These are phyloP conservation scores for Stenichneumon culpator DNA, from an alignment of 2,888 invertebrate genomes.

Conservation along the genomic window DNA sequence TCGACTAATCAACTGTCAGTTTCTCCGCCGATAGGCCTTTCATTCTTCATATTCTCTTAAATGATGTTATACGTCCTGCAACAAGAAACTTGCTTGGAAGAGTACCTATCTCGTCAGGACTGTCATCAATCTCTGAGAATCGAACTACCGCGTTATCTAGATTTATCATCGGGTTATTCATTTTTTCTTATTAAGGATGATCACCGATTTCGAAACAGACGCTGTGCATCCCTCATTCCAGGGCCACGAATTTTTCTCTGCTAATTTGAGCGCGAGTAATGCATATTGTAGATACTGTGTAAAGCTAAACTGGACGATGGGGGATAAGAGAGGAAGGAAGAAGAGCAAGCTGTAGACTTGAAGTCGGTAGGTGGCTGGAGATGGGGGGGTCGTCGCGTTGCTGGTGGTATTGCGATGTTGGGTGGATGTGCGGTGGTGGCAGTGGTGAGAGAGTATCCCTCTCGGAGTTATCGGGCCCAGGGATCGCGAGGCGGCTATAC, in stretches of 20 bases:
- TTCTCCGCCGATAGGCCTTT: neutral
- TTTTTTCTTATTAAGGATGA: neutral
- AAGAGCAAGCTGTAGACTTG: slow-evolving; percentile 35
- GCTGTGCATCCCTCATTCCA: neutral
- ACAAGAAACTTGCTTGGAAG: neutral
- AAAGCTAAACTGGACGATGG: slow-evolving; percentile 47
- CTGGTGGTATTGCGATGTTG: slow-evolving; percentile 39
- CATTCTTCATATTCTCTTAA: neutral
- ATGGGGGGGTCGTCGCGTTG: slow-evolving; percentile 1
- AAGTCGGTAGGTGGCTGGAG: slow-evolving; percentile 30
- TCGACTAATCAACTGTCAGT: neutral
- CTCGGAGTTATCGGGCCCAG: slow-evolving; percentile 69
- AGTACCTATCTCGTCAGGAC: neutral
- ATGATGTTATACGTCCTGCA: neutral
- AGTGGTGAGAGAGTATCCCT: slow-evolving; percentile 54
- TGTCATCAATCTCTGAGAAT: neutral
- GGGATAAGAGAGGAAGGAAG: slow-evolving; percentile 23
- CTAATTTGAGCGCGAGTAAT: slow-evolving; percentile 66
- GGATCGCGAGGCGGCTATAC: slow-evolving; percentile 62
- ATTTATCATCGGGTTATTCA: neutral
- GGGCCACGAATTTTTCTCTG: slow-evolving; percentile 35
- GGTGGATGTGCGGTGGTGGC: slow-evolving; percentile 25
- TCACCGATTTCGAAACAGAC: neutral
- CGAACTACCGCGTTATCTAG: neutral
- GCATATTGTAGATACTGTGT: slow-evolving; percentile 46